Conservation (phyloP, 2,888 invertebrate genomes). For the Parascotia fuliginaria region DNA sequence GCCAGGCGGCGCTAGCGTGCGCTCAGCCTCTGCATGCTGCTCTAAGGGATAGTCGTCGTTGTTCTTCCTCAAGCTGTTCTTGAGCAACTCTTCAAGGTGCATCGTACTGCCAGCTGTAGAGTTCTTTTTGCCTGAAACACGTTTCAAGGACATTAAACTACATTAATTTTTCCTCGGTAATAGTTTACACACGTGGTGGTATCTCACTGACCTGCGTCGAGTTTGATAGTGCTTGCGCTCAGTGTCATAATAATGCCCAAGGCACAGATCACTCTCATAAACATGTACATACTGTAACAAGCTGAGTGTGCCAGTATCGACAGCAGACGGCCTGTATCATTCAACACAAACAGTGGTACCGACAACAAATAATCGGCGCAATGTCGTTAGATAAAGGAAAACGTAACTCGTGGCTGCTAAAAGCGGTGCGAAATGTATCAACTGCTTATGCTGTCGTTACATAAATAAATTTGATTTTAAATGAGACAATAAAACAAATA, state of each 20-base stretch:
- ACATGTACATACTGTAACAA: not conserved
- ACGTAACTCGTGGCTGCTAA: too few relatives aligned
- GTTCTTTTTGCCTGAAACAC: slow-evolving; percentile 14
- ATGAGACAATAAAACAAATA: too few relatives aligned
- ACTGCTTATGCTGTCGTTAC: too few relatives aligned
- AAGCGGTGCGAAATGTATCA: too few relatives aligned
- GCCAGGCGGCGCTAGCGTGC: not conserved
- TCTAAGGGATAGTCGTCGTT: slow-evolving; percentile 59
- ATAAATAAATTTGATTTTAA: too few relatives aligned
- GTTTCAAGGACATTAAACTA: not conserved
- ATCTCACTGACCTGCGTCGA: not conserved
- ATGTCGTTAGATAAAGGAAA: too few relatives aligned
- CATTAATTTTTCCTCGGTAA: not conserved
- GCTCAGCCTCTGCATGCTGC: not conserved
- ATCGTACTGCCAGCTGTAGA: slow-evolving; percentile 8
- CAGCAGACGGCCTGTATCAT: too few relatives aligned
- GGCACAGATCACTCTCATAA: not conserved
- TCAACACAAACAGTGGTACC: too few relatives aligned
- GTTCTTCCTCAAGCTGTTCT: slow-evolving; percentile 50
- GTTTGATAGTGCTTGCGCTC: not conserved
- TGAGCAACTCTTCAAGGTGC: slow-evolving; percentile 49
- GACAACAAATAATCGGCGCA: too few relatives aligned
- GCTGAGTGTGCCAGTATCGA: too few relatives aligned
- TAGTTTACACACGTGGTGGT: not conserved
- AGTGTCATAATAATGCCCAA: not conserved